phyloP scores from a whole-genome alignment of 2,888 invertebrate genomes.

The Nezara viridula region DNA sequence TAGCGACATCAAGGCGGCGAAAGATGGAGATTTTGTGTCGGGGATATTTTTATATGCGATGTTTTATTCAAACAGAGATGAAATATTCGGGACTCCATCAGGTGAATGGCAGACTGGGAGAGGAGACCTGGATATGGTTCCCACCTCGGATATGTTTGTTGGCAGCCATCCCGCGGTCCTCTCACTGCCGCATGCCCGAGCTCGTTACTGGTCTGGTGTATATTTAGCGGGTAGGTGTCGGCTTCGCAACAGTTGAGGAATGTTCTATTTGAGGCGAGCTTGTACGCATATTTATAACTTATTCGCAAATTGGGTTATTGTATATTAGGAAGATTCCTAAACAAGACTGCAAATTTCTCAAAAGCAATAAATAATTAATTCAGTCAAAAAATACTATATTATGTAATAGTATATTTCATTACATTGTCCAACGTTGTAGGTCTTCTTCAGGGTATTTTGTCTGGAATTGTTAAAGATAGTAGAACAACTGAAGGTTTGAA shows the following conservation, averaged over 20 bases:
- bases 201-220: neutral
- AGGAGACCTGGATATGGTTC: too few relatives aligned
- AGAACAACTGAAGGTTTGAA: too few relatives aligned
- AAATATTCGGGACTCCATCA: slow-evolving; percentile 2
- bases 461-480: too few relatives aligned
- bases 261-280: neutral
- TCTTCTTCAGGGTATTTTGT: too few relatives aligned
- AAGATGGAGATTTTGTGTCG: neutral
- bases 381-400: too few relatives aligned
- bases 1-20: neutral
- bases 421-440: too few relatives aligned
- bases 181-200: neutral
- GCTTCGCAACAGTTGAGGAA: neutral
- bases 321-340: too few relatives aligned
- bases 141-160: neutral
- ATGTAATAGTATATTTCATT: too few relatives aligned
- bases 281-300: neutral
- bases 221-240: neutral
- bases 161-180: neutral
- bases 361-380: too few relatives aligned
- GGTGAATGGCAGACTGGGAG: neutral
- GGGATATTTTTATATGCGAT: neutral
- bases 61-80: slow-evolving; percentile 17
- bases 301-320: neutral
- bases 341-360: too few relatives aligned